These are phyloP conservation scores for Numenius phaeopus DNA, from an alignment of 2,797 vertebrate species.

Conservation along the genomic window DNA sequence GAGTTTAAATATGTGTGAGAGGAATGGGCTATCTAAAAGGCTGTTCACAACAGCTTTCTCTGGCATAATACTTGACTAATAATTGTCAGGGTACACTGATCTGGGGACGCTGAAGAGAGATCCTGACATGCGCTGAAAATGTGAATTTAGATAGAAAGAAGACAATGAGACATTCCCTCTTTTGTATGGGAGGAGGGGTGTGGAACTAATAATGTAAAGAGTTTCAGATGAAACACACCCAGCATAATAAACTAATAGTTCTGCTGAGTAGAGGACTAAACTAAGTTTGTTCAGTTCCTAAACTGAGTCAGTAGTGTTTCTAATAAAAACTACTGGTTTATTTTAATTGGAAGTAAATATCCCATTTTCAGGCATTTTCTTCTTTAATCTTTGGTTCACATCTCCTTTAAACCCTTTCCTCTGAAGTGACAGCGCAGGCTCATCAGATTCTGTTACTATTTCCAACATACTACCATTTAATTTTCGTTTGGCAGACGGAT, in stretches of 20 bases:
- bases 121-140: not conserved
- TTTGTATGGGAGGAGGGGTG: accelerated
- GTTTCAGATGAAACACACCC: not conserved
- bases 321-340: not conserved
- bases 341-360: not conserved
- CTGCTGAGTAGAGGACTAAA: not conserved
- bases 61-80: not conserved
- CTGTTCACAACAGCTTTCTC: not conserved
- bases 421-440: not conserved
- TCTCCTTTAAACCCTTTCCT: not conserved
- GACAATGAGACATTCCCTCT: not conserved
- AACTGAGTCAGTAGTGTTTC: not conserved
- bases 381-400: not conserved
- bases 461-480: not conserved
- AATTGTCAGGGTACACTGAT: not conserved
- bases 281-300: not conserved
- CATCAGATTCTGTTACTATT: not conserved
- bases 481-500: not conserved
- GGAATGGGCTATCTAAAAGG: not conserved
- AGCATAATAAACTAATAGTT: not conserved
- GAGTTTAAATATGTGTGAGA: not conserved
- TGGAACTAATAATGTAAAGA: not conserved
- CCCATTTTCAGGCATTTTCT: not conserved
- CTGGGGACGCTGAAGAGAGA: not conserved
- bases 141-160: not conserved